These are phyloP conservation scores for Mobula birostris DNA, from an alignment of 2,113 vertebrate genomes.

Conservation along the genomic window DNA sequence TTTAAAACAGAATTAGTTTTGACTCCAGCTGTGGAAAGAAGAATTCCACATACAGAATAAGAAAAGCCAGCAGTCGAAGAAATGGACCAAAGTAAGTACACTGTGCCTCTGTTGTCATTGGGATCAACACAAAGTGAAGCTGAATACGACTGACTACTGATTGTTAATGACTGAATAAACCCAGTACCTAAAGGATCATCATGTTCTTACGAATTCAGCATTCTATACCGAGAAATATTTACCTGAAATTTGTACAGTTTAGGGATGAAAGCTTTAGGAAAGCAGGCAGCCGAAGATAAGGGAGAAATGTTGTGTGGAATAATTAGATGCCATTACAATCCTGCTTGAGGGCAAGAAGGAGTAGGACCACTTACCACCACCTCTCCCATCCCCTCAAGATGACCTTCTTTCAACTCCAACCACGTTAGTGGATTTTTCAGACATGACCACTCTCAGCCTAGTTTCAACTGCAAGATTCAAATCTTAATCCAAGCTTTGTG, in stretches of 20 bases:
- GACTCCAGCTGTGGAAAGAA: background rate
- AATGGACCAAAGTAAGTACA: background rate
- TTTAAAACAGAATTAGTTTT: background rate
- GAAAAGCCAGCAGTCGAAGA: background rate
- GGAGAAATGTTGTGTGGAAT: no score
- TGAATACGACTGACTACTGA: background rate
- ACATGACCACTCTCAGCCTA: no score
- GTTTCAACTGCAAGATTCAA: no score
- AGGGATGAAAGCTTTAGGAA: background rate
- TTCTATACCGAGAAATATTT: background rate
- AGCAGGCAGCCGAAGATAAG: no score
- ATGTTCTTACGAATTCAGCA: background rate
- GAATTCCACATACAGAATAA: background rate
- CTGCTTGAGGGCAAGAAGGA: no score
- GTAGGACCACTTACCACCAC: no score
- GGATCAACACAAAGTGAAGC: background rate
- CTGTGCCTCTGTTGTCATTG: background rate
- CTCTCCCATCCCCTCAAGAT: no score
- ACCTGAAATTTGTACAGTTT: background rate
- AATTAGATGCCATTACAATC: no score
- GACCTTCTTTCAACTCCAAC: no score
- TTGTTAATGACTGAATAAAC: background rate
- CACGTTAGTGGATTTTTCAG: no score
- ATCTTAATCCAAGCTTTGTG: no score
- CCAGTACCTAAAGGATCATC: background rate